Evolutionary conservation across 2,797 vertebrate genomes (phyloP), one percentile per base, ranked within the genome.

Genomic region (Nyctibius grandis): DNA sequence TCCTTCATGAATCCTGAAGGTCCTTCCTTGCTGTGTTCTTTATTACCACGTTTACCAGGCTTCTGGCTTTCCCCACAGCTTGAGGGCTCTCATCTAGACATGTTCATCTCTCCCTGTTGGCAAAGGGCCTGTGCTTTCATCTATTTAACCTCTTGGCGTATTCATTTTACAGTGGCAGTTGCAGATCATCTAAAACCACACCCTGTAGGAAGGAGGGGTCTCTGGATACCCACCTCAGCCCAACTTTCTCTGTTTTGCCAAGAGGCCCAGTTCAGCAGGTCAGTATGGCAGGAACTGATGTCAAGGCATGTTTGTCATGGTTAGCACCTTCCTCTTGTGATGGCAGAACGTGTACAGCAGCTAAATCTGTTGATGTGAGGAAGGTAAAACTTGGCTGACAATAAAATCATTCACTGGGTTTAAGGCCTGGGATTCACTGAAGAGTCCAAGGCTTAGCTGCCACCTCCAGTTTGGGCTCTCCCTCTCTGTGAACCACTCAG

Each of bases 181-280:
- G 61, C 75, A 90, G 36, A 70, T 95, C 94, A 14, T 79, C 86
- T 4, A 84, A 95, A 92, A 89, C n/a, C 12, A 89, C 69, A 3
- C 93, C 85, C 5, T 69, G 57, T 2, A 84, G 82, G 61, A 95
- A 59, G 18, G 51, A 36, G 20, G 67, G 34, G 22, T 94, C 78
- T 48, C 89, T 83, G 64, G 93, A 90, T 5, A 85, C 60, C 28
- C 94, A 82, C 22, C 65, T 93, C n/a, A 96, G 77, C 17, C 85
- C 56, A 1, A 4, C 88, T 4, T 80, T 77, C 9, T 54, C 89
- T 33, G 47, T 14, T 38, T 69, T 88, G 36, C 75, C 89, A 74
- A 93, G 94, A 91, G 94, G 93, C 2, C 91, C 89, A 2, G 36
- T 50, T 60, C 92, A 45, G 1, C 84, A 96, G 97, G 97, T 97